Evolutionary conservation across 2,797 vertebrate genomes (phyloP), one percentile per base, ranked within the genome.

Genomic region (Rhinophrynus dorsalis): DNA sequence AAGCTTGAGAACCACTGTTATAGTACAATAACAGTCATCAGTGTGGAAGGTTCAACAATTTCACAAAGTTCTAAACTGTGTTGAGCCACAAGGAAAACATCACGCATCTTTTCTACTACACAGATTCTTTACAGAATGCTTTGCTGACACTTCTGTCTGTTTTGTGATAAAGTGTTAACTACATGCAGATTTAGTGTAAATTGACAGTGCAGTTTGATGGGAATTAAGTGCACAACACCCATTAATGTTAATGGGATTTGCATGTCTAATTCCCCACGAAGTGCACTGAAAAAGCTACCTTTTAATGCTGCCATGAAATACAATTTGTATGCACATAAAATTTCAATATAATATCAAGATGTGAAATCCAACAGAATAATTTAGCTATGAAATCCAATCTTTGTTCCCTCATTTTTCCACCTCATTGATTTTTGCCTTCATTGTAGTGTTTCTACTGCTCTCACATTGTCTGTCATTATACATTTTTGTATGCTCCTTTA

Each of bases 361-460:
- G 73, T 72, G 17, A 84, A 82, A 81, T 73, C 37, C 74, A 80
- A 40, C 75, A 20, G 69, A 83, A 79, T 77, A 18, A 74, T 74
- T 77, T 80, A 82, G 55, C 72, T 80, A 65, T 80, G 79, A 84
- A 84, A 82, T 69, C 47, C 74, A 68, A 44, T 71, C 73, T 80
- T 80, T 76, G 56, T 82, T 80, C 76, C 48, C 37, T 79, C 68
- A 76, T 82, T 82, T 79, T 81, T 86, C 74, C 64, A 79, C 72
- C 77, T 82, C 77, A 77, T 40, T 77, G 79, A 75, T 52, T 79
- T 60, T 62, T 75, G 75, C 54, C 23, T 76, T 81, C 78, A 80
- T 66, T 56, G 57, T 80, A 80, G 65, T 74, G 68, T 50, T 78
- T 75, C 48, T 74, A 75, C 47, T 60, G 54, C 69, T 81, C 57